Percentiles rank a stretch among this genome's conserved stretches.
Evolutionary conservation across 1,140 invertebrate species (phyloP).

Genomic region (Pemphigus obesinymphae): DNA sequence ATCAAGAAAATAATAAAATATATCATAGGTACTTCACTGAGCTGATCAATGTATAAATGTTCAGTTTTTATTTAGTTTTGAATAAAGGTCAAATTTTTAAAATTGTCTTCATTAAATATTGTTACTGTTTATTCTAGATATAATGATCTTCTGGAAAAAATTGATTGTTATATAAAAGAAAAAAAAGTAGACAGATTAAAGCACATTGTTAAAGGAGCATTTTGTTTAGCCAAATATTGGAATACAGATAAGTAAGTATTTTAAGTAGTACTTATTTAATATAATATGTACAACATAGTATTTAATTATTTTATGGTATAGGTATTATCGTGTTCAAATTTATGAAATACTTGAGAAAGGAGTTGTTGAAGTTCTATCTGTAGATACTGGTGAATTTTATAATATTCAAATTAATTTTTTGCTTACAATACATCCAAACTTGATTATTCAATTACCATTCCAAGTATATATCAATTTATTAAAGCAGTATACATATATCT

Average conservation of each 20-base stretch:
- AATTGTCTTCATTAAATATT: background rate
- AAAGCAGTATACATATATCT: background rate
- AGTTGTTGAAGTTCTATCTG: conserved; percentile 11
- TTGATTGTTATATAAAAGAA: background rate
- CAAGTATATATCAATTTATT: conserved; percentile 11
- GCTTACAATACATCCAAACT: background rate
- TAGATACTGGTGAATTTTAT: background rate
- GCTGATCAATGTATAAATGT: too few relatives aligned
- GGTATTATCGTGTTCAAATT: background rate
- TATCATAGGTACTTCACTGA: too few relatives aligned
- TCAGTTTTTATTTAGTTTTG: too few relatives aligned
- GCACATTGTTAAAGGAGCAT: background rate
- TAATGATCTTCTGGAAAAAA: background rate
- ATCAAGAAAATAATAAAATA: too few relatives aligned
- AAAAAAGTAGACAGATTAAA: background rate
- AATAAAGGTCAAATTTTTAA: too few relatives aligned
- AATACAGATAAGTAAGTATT: background rate
- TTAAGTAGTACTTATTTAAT: background rate
- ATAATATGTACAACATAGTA: background rate
- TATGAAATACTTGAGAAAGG: background rate
- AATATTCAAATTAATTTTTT: background rate
- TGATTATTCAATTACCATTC: conserved; percentile 25
- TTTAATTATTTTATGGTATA: background rate
- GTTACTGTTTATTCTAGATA: background rate
- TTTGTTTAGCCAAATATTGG: conserved; percentile 17